Evolutionary conservation across 2,797 vertebrate genomes (phyloP).

Genomic region (Ispidina lecontei): DNA sequence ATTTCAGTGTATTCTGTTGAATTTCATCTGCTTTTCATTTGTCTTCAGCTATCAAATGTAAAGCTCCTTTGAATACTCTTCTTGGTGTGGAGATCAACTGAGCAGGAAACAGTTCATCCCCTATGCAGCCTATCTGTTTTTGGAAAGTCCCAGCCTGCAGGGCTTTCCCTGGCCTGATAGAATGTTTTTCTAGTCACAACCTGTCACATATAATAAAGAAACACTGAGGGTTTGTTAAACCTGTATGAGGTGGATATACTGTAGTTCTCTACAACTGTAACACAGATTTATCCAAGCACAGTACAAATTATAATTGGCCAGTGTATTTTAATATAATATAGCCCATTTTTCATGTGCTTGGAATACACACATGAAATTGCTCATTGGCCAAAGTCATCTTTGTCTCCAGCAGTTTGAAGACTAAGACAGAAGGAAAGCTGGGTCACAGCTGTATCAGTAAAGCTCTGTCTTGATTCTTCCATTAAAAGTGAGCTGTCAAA

Average conservation of each 20-base stretch:
- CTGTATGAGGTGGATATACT: background rate
- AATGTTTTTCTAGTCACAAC: background rate
- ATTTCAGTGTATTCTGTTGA: background rate
- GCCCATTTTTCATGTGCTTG: background rate
- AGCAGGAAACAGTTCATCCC: background rate
- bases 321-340: background rate
- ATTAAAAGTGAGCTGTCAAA: background rate
- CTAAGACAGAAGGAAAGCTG: background rate
- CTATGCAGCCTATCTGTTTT: background rate
- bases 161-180: background rate
- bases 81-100: background rate
- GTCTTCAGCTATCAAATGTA: background rate
- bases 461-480: background rate
- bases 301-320: background rate
- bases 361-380: background rate
- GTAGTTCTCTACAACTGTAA: background rate
- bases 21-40: slow-evolving; percentile 8
- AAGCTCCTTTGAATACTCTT: background rate
- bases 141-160: background rate
- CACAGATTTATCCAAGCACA: background rate
- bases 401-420: background rate
- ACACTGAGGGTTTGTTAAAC: background rate
- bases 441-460: background rate
- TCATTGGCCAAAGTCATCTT: background rate
- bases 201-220: background rate